These are phyloP conservation scores for Platichthys flesus DNA, from an alignment of 2,113 vertebrate species.

Conservation along the genomic window DNA sequence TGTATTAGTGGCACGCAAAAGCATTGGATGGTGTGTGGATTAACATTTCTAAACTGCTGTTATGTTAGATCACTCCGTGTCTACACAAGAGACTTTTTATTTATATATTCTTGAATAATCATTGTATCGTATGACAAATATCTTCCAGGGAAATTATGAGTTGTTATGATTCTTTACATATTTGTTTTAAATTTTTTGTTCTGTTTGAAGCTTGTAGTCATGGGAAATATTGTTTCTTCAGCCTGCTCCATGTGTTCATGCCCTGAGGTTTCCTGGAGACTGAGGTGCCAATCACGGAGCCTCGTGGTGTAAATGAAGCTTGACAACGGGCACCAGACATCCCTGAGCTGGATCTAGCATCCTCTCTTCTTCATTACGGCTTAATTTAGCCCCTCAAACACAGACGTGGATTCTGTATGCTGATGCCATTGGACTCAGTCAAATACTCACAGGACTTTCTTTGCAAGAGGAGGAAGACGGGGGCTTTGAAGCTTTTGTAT, in stretches of 20 bases:
- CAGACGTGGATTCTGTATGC: constrained; percentile 58
- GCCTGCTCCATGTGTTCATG: constrained; percentile 18
- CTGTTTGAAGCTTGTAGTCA: neutral
- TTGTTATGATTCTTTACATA: neutral
- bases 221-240: constrained; percentile 23
- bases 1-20: constrained; percentile 79
- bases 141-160: constrained; percentile 59
- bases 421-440: constrained; percentile 46
- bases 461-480: constrained; percentile 19
- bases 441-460: constrained; percentile 46
- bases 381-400: constrained; percentile 74
- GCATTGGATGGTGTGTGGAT: constrained; percentile 84
- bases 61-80: constrained; percentile 74
- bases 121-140: constrained; percentile 77
- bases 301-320: constrained; percentile 46
- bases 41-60: constrained; percentile 82
- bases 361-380: constrained; percentile 58
- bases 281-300: constrained; percentile 66
- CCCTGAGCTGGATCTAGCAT: constrained; percentile 50
- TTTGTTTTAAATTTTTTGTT: neutral
- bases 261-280: constrained; percentile 41
- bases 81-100: constrained; percentile 80
- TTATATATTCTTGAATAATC: constrained; percentile 83
- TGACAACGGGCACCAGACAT: constrained; percentile 56
- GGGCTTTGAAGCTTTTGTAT: constrained; percentile 18